Base-by-base conservation (phyloP, 2,797 vertebrate genomes). In the Gephyroberyx darwinii region DNA sequence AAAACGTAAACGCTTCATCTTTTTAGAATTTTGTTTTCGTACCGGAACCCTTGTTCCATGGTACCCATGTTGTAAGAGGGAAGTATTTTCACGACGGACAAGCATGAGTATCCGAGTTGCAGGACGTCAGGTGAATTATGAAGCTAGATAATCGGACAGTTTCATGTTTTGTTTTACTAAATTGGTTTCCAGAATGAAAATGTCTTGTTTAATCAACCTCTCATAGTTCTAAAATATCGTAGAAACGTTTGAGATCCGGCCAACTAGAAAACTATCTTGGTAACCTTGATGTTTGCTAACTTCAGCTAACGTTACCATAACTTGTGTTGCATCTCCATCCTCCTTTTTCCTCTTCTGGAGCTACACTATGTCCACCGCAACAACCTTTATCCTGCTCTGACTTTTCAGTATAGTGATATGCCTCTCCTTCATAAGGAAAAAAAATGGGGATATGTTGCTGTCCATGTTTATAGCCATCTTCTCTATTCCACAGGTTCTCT, bases 401-500 rank as follows among this genome's bases (percentile, higher is more conserved):
- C 13, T 43, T 43, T 43, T 43, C 41, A 43, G 41, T 13, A 14
- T 14, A 43, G 13, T 43, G 41, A 14, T 43, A 43, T 14, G 41
- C 2, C 13, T 16, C 13, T 43, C 12, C 41, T 16, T 43, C 12
- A 3, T 43, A 4, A 43, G 12, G 13, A 4, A 43, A 14, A 14
- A 8, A 14, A 14, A 13, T 43, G 12, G 13, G 41, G 41, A 14
- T 43, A 13, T 41, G 14, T 43, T 43, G 41, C 8, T 41, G 9
- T 41, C 9, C 39, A 10, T 30, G 5, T 22, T 53, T 39, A 41
- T 14, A 48, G 1, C 13, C 4, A 2, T 22, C 0, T 10, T 65
- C 35, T 75, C 17, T 75, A 19, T 64, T 5, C 22, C 50, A 1
- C 82, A 94, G 94, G 50, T 92, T 72, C 71, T 93, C 26, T 53